Evolutionary conservation across 2,888 invertebrate species (phyloP).

Genomic region (Euproctis similis): DNA sequence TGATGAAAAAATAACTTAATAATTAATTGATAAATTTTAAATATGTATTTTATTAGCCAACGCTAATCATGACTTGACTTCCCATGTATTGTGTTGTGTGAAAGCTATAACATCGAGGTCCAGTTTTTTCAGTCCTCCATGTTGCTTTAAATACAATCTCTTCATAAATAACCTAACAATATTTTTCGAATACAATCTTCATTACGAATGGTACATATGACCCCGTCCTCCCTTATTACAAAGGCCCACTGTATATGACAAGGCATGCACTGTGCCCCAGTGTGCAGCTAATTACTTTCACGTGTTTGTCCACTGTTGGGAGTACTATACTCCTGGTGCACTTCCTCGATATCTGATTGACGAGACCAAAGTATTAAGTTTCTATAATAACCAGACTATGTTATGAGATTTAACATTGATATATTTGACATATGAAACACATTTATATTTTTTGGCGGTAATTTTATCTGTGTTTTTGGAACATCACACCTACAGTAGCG

Average conservation of each 20-base stretch:
- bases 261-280: slow-evolving; percentile 49
- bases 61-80: too few species aligned
- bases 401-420: slow-evolving; percentile 9
- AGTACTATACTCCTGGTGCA: slow-evolving; percentile 39
- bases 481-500: too few species aligned
- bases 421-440: too few species aligned
- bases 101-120: too few species aligned
- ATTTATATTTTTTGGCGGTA: too few species aligned
- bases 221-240: slow-evolving; percentile 34
- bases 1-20: too few species aligned
- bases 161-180: neutral
- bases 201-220: neutral
- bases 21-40: too few species aligned
- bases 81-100: too few species aligned
- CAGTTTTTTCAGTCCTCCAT: too few species aligned
- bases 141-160: too few species aligned
- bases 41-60: too few species aligned
- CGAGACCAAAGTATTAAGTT: slow-evolving; percentile 14
- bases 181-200: neutral
- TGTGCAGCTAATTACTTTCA: slow-evolving; percentile 67
- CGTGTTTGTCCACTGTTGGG: slow-evolving; percentile 59
- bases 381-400: slow-evolving; percentile 18
- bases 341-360: slow-evolving; percentile 47
- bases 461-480: too few species aligned
- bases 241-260: slow-evolving; percentile 52